Conservation (phyloP, 2,113 vertebrate genomes). For the Aspidoscelis tigris region DNA sequence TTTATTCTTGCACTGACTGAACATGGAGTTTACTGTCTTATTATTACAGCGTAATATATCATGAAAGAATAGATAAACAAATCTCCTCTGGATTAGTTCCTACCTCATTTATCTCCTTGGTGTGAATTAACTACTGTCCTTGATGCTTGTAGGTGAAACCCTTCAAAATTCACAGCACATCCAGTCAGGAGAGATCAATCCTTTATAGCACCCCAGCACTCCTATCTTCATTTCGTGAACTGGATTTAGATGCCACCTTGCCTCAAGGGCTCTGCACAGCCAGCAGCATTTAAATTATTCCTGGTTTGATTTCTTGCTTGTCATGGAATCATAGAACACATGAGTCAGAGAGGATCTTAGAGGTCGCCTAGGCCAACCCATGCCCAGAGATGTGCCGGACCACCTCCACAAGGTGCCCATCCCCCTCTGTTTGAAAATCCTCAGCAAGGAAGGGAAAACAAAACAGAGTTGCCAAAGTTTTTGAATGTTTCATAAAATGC, state of each 20-base stretch:
- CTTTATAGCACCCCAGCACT: neutral
- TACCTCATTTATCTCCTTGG: constrained; percentile 69
- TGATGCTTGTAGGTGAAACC: constrained; percentile 57
- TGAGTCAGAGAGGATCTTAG: no score
- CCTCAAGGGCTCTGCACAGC: neutral
- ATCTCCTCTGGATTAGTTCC: constrained; percentile 65
- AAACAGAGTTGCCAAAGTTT: no score
- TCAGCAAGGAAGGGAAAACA: no score
- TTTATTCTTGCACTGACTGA: constrained; percentile 63
- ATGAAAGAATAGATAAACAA: constrained; percentile 71
- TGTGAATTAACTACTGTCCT: constrained; percentile 66
- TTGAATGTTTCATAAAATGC: no score
- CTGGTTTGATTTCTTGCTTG: neutral
- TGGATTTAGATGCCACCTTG: neutral
- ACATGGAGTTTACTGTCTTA: constrained; percentile 60
- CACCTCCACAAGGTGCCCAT: no score
- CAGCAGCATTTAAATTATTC: neutral
- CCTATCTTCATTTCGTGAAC: neutral
- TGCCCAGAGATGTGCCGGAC: no score
- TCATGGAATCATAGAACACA: no score
- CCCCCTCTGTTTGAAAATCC: no score
- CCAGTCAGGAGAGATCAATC: neutral
- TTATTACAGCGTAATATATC: constrained; percentile 68
- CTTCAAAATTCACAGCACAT: constrained; percentile 31
- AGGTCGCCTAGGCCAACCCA: no score